A percentile compares a stretch with the other conserved stretches of the same genome.
Evolutionary conservation across 2,113 vertebrate genomes (phyloP).

Genomic region (Percina caprodes): DNA sequence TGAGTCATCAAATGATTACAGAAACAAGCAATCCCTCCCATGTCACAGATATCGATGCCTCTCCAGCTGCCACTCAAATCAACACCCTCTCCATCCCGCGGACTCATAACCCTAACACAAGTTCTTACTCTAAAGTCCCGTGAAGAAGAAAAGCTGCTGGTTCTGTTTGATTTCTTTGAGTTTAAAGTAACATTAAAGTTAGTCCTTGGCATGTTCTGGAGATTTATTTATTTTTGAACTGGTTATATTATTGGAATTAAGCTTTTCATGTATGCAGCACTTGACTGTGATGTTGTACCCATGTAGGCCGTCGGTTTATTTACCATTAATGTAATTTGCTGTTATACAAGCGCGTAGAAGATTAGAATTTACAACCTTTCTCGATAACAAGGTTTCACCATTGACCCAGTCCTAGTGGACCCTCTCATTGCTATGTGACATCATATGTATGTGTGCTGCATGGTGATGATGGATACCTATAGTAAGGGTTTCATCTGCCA

Average conservation of each 20-base stretch:
- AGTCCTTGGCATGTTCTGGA: neutral
- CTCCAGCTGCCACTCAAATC: conserved; percentile 61
- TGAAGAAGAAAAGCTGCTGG: neutral
- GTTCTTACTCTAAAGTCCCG: neutral
- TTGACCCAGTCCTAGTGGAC: conserved; percentile 74
- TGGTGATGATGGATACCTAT: conserved; percentile 51
- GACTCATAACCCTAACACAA: conserved; percentile 30
- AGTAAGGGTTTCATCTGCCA: conserved; percentile 60
- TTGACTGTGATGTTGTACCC: conserved; percentile 33
- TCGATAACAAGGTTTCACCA: conserved; percentile 38
- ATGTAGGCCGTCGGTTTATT: neutral
- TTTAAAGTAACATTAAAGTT: neutral
- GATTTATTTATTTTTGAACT: neutral
- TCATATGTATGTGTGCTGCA: conserved; percentile 36
- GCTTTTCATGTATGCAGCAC: neutral
- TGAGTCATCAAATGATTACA: conserved; percentile 71
- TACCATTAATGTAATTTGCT: conserved; percentile 16
- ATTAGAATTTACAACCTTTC: conserved; percentile 32
- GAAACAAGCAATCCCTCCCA: conserved; percentile 41
- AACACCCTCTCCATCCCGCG: conserved; percentile 17
- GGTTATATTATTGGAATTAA: conserved; percentile 22
- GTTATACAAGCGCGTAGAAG: neutral
- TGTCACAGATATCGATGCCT: conserved; percentile 63
- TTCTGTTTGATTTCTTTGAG: neutral
- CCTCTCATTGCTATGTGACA: conserved; percentile 54